Evolutionary conservation across 1,140 invertebrate species (phyloP).

Genomic region (Eufriesea mexicana): DNA sequence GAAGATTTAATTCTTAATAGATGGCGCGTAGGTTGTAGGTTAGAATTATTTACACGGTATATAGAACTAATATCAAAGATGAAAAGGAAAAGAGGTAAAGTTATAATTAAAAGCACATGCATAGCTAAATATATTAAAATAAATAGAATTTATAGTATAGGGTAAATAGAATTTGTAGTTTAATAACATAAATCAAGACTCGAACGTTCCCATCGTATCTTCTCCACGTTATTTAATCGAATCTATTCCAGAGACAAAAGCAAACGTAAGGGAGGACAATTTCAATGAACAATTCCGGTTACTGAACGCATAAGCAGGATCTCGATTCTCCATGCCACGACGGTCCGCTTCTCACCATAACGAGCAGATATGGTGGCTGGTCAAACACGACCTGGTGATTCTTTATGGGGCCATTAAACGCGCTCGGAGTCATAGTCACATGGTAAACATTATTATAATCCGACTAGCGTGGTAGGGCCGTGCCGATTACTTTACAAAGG

Average conservation of each 20-base stretch:
- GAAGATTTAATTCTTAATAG: too few species aligned
- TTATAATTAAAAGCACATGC: too few species aligned
- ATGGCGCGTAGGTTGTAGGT: too few species aligned
- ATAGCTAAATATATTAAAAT: too few species aligned
- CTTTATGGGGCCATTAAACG: conserved; percentile 74
- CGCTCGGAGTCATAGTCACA: conserved; percentile 60
- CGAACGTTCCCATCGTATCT: too few species aligned
- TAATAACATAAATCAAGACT: too few species aligned
- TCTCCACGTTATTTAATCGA: not conserved
- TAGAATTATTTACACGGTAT: too few species aligned
- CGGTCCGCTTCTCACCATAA: conserved; percentile 27
- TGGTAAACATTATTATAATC: conserved; percentile 75
- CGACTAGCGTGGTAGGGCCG: conserved; percentile 47
- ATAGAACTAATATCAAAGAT: too few species aligned
- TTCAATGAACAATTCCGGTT: conserved; percentile 13
- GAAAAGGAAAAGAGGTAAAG: too few species aligned
- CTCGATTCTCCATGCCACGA: not conserved
- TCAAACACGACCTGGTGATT: conserved; percentile 68
- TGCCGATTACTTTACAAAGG: conserved; percentile 68
- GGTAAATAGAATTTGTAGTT: too few species aligned
- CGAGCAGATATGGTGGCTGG: conserved; percentile 53
- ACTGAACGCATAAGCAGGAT: conserved; percentile 31
- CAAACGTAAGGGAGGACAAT: not conserved
- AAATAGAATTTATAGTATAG: too few species aligned
- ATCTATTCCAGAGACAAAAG: not conserved